These are phyloP conservation scores for Nerophis lumbriciformis DNA, from an alignment of 2,113 vertebrate genomes.

Conservation along the genomic window DNA sequence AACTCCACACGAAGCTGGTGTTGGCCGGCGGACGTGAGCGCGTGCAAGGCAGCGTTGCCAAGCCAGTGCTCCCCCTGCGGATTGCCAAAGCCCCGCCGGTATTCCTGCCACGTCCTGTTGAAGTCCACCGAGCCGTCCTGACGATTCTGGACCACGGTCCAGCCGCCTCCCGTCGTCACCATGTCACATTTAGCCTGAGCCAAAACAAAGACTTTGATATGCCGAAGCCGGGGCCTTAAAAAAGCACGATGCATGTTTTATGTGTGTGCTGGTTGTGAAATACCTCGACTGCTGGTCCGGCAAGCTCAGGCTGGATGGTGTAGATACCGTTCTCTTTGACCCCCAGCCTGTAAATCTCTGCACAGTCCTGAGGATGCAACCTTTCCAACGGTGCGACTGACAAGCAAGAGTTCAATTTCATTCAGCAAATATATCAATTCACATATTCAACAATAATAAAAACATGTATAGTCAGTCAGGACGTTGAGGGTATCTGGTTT, in stretches of 20 bases:
- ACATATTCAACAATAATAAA: not conserved
- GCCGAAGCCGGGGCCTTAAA: slow-evolving; percentile 23
- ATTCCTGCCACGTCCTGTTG: slow-evolving; percentile 77
- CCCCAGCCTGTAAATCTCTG: slow-evolving; percentile 74
- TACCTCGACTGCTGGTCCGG: slow-evolving; percentile 71
- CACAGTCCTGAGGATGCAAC: slow-evolving; percentile 72
- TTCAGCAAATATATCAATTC: not conserved
- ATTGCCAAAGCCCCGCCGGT: slow-evolving; percentile 74
- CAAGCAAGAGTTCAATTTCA: slow-evolving; percentile 21
- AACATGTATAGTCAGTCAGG: too few relatives aligned
- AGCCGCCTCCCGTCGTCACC: slow-evolving; percentile 73
- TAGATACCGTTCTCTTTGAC: slow-evolving; percentile 79
- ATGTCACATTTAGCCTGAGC: slow-evolving; percentile 77
- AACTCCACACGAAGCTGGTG: slow-evolving; percentile 71
- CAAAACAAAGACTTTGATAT: slow-evolving; percentile 37
- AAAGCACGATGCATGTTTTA: slow-evolving; percentile 26
- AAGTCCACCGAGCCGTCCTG: slow-evolving; percentile 73
- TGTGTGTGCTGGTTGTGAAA: slow-evolving; percentile 37
- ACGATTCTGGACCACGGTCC: slow-evolving; percentile 76
- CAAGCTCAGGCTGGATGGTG: slow-evolving; percentile 75
- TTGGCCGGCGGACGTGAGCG: slow-evolving; percentile 65
- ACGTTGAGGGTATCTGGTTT: too few relatives aligned
- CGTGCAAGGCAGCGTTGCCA: slow-evolving; percentile 67
- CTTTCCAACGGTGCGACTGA: slow-evolving; percentile 62
- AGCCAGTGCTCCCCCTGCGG: slow-evolving; percentile 75